Conservation (phyloP, 2,888 invertebrate species). For the Eupithecia exiguata region DNA sequence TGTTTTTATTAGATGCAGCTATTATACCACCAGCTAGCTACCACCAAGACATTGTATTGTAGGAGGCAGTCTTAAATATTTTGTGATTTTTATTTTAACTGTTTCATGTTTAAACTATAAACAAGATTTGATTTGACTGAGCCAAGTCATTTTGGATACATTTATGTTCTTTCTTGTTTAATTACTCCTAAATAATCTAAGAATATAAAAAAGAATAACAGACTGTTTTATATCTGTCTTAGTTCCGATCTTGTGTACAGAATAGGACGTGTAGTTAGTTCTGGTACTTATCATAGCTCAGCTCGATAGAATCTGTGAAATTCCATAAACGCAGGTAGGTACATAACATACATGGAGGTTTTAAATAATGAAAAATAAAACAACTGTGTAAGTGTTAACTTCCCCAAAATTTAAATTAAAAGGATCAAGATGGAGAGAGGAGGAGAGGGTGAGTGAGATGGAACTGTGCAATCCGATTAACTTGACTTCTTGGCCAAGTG, state of each 20-base stretch:
- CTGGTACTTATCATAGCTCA: neutral
- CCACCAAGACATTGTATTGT: neutral
- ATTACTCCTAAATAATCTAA: neutral
- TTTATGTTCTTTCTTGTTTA: neutral
- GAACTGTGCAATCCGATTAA: neutral
- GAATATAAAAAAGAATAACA: neutral
- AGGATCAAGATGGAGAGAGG: too few relatives aligned
- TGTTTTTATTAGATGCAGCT: slow-evolving; percentile 65
- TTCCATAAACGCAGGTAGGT: too few relatives aligned
- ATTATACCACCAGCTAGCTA: slow-evolving; percentile 12
- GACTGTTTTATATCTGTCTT: neutral
- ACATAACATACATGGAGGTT: too few relatives aligned
- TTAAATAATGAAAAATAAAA: neutral
- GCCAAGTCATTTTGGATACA: neutral
- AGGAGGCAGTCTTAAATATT: neutral
- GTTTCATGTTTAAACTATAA: neutral
- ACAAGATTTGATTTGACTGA: neutral
- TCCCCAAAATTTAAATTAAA: neutral
- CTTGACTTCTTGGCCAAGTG: neutral
- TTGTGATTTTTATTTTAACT: neutral
- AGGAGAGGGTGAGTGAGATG: too few relatives aligned
- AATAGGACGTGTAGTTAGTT: neutral
- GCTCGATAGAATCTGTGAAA: too few relatives aligned
- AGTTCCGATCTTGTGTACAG: neutral
- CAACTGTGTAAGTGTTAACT: neutral